A percentile compares a stretch with the other conserved stretches of the same genome.
Conservation (phyloP, 2,113 vertebrate species). For the Uropsilus gracilis region DNA sequence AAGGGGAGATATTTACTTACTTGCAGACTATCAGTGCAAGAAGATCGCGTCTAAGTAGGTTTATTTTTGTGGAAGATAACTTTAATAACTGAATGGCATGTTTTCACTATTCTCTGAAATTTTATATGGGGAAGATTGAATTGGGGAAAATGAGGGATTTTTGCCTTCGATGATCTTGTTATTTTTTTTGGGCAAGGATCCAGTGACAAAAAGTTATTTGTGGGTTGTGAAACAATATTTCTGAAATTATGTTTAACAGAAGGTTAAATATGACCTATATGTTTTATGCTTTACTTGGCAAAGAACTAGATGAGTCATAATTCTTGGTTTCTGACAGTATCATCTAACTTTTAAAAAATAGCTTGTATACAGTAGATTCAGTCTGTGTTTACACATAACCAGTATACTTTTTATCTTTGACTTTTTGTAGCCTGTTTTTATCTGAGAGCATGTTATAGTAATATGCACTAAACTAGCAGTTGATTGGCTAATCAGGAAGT, state of each 20-base stretch:
- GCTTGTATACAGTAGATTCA: not conserved
- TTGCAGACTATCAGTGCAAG: constrained; percentile 97
- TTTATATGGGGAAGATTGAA: not conserved
- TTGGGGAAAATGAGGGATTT: not conserved
- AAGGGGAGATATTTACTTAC: constrained; percentile 95
- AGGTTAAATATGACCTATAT: not conserved
- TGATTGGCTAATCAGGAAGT: not conserved
- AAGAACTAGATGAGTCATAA: not conserved
- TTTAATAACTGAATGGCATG: not conserved
- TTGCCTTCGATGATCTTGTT: constrained; percentile 22
- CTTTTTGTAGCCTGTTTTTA: not conserved
- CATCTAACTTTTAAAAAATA: too few species aligned
- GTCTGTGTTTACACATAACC: constrained; percentile 11
- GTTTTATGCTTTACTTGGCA: not conserved
- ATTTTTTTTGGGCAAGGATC: not conserved
- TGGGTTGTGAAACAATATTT: not conserved
- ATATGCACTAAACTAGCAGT: not conserved
- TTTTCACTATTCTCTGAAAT: not conserved
- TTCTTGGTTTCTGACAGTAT: constrained; percentile 28
- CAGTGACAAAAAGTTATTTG: not conserved
- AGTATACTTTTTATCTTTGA: not conserved
- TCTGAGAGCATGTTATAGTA: not conserved
- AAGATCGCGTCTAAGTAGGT: constrained; percentile 97
- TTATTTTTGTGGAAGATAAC: constrained; percentile 54
- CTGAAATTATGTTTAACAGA: constrained; percentile 1